Conservation (phyloP, 2,113 vertebrate species). For the Nothoprocta perdicaria region DNA sequence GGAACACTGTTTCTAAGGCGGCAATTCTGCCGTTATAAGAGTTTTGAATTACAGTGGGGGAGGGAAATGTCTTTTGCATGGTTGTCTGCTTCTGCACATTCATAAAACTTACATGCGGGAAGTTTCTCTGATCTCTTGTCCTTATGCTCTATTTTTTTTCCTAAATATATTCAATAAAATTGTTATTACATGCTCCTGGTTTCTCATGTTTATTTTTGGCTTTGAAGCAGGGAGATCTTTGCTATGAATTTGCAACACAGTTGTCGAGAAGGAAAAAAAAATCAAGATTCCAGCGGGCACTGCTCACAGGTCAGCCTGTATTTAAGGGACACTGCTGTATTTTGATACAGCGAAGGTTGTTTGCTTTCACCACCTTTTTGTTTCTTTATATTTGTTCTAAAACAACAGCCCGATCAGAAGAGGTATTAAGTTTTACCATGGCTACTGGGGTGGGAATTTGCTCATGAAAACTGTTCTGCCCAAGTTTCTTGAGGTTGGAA, state of each 20-base stretch:
- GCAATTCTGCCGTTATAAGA: neutral
- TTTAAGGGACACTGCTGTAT: neutral
- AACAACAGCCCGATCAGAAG: neutral
- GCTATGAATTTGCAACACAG: neutral
- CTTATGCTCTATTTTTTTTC: conserved; percentile 28
- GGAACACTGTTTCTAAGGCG: neutral
- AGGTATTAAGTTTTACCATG: neutral
- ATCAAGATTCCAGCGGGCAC: fast-evolving
- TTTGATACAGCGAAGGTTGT: too few relatives aligned
- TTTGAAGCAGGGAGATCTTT: neutral
- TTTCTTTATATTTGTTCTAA: neutral
- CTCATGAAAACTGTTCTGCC: neutral
- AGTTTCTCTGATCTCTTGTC: conserved; percentile 19
- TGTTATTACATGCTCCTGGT: neutral
- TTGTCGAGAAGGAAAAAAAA: neutral
- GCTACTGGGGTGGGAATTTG: fast-evolving
- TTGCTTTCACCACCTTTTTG: neutral
- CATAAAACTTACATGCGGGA: neutral
- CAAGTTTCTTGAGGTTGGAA: neutral
- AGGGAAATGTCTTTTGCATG: conserved; percentile 7
- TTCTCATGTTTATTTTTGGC: neutral
- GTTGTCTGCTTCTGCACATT: conserved; percentile 28
- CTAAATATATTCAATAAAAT: conserved; percentile 68
- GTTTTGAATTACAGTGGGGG: neutral
- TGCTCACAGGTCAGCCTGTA: fast-evolving